Evolutionary conservation across 2,113 vertebrate species (phyloP), one percentile per base, ranked within the genome.

Genomic region (Takifugu bimaculatus): DNA sequence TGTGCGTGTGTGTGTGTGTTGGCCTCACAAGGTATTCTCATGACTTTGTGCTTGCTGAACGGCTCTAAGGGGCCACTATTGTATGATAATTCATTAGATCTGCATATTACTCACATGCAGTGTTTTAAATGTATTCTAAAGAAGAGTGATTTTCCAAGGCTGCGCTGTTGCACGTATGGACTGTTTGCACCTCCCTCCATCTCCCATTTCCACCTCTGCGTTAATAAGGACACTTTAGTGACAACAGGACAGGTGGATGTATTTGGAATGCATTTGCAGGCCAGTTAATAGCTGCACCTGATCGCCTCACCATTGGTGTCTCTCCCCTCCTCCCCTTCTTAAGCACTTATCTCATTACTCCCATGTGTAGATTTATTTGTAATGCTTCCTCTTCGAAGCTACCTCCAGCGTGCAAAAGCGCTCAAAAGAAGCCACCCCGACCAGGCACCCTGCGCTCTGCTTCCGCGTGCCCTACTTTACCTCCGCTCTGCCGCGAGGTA

Each of bases 221-320:
- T 80, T 73, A 68, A 68, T 79, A 70, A 72, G 80, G 77, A 73
- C 61, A 73, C 61, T 64, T 61, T 74, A 54, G 67, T 67, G 48
- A 68, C 66, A 51, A 55, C 15, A n/a, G 43, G 43, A 29, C 44
- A 54, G n/a, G 12, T 26, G 56, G 65, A 56, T 47, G 55, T 69
- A 81, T 83, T 85, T 76, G 78, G 74, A 80, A 79, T 78, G 25
- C 48, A 54, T 68, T 53, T 65, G 64, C 20, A 11, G 54, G 28
- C 57, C 58, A 61, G 20, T 20, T 20, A 32, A 10, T 10, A 10
- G 11, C 1, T 39, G 6, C 9, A 39, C 7, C 35, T 39, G 2
- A 10, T 39, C 9, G 35, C 68, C 74, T 73, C 74, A 85, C 85
- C 89, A 88, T 92, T 89, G 80, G 82, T 66, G 32, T 49, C 11